Evolutionary conservation across 1,140 invertebrate genomes (phyloP), one percentile per base, ranked within the genome.

Genomic region (Drosophila sproati): DNA sequence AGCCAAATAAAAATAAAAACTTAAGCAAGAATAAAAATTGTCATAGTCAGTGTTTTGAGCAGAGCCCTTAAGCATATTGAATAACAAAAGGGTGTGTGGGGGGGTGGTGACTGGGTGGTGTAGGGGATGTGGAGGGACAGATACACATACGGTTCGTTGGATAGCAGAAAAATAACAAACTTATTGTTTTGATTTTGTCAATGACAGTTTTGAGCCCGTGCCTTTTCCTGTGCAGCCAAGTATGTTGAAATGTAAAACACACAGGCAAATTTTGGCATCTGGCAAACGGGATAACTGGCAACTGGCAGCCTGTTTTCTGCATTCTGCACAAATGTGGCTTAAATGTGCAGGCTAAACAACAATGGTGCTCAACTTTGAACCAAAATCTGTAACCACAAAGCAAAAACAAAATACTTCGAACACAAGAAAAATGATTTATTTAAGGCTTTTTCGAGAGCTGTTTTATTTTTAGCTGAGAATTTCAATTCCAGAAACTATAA

Each of bases 161-260:
- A 50, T 80, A 45, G 67, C 77, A 74, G 77, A 80, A 83, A 88
- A 78, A 88, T 78, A 89, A 80, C 80, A 89, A 88, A 88, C 85
- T 88, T 87, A 88, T 88, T 88, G 83, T 89, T 88, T 88, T 80
- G 85, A 88, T 89, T 80, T 88, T 88, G 83, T 82, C 83, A 89
- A 89, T 88, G 83, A 77, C 83, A 88, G 73, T 76, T 70, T 77
- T 73, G 78, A 37, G 57, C 66, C 62, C 64, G n/a, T 10, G 3
- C 35, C 71, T 77, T 83, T 64, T 88, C 20, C 60, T 83, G 83
- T 89, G 83, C 83, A 89, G 45, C 67, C 80, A 83, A 80, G 73
- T 82, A 43, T n/a, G 39, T 3, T 43, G 47, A 87, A 89, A 88
- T 78, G 80, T 74, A 80, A 77, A 83, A 68, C 74, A 78, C 70